A percentile compares a stretch with the other conserved stretches of the same genome.
phyloP scores from a whole-genome alignment of 2,797 vertebrate species.

The Ceyx erithaca region DNA sequence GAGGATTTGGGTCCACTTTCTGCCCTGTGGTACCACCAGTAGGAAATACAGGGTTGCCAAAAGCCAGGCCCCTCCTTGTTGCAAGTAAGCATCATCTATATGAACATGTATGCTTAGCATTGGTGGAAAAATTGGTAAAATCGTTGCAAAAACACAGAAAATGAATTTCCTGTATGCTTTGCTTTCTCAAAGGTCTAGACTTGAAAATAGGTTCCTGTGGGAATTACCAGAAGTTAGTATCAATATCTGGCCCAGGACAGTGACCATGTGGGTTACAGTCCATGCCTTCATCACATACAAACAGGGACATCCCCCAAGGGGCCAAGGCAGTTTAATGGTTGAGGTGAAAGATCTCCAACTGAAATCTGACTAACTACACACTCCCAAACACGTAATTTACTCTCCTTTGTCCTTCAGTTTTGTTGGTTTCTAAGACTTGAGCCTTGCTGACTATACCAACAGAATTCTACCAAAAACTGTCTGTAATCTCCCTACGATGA shows the following conservation, averaged over 20 bases:
- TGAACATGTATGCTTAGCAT: accelerated
- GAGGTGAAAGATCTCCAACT: neutral
- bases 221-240: neutral
- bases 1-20: neutral
- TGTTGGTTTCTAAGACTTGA: neutral
- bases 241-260: neutral
- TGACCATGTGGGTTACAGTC: accelerated
- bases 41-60: neutral
- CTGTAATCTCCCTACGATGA: neutral
- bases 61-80: neutral
- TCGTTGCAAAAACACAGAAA: neutral
- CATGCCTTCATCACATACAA: neutral
- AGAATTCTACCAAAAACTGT: neutral
- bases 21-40: neutral
- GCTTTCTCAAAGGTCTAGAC: neutral
- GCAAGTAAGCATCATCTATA: neutral
- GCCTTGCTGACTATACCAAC: neutral
- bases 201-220: neutral
- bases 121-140: neutral
- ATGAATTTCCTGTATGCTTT: neutral
- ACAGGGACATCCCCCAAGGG: accelerated
- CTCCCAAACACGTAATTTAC: neutral
- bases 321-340: neutral
- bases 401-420: neutral
- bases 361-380: neutral